phyloP scores from a whole-genome alignment of 2,888 invertebrate genomes.

The Acholoe squamosa region DNA sequence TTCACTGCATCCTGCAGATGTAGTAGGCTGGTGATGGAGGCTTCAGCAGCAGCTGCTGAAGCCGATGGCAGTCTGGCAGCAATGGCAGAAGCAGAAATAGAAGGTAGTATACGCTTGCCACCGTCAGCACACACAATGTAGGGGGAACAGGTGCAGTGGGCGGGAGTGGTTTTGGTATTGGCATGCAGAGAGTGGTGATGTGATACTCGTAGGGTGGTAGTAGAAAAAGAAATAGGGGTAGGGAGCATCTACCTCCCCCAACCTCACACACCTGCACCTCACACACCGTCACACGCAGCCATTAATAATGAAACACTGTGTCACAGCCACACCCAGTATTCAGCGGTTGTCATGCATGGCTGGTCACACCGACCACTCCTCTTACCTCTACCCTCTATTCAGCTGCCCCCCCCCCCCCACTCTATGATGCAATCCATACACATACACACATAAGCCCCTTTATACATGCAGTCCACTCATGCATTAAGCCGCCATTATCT shows the following conservation, averaged over 20 bases:
- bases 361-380: not conserved
- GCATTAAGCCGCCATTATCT: not conserved
- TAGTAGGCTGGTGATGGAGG: not conserved
- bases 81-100: not conserved
- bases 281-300: not conserved
- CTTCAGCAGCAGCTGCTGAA: not conserved
- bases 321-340: constrained; percentile 14
- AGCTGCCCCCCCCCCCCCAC: not conserved
- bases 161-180: no score
- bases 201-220: no score
- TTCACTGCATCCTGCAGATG: not conserved
- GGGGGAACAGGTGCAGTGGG: no score
- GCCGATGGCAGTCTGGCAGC: constrained; percentile 23
- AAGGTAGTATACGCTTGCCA: not conserved
- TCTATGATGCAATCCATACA: not conserved
- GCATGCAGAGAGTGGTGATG: no score
- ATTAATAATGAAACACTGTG: not conserved
- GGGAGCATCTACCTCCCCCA: no score
- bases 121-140: no score
- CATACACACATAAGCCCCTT: not conserved
- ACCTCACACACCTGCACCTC: not conserved
- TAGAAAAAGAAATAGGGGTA: no score
- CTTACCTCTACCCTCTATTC: not conserved
- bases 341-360: not conserved
- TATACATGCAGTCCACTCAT: not conserved